A percentile compares a stretch with the other conserved stretches of the same genome.
These are phyloP conservation scores for Drosophila meridiana DNA, from an alignment of 2,888 invertebrate species.

Conservation along the genomic window DNA sequence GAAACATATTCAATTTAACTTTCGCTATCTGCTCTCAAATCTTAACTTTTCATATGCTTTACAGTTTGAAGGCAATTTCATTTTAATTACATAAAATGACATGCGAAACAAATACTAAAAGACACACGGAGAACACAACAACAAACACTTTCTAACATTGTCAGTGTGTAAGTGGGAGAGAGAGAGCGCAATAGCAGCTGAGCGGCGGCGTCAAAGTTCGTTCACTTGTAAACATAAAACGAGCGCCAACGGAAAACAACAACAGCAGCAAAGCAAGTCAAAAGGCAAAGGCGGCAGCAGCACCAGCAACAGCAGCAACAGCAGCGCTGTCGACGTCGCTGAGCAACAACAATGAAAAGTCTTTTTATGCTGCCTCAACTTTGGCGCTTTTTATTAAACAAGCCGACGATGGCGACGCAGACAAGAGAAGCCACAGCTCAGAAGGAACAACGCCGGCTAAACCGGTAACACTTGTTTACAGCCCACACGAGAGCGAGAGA, in stretches of 20 bases:
- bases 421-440: conserved; percentile 41
- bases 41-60: conserved; percentile 22
- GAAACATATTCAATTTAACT: conserved; percentile 62
- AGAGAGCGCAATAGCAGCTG: conserved; percentile 21
- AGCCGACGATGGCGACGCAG: conserved; percentile 58
- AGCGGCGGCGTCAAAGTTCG: conserved; percentile 70
- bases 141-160: conserved; percentile 63
- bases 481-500: conserved; percentile 37
- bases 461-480: conserved; percentile 76
- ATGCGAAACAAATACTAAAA: conserved; percentile 59
- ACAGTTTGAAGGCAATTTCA: conserved; percentile 48
- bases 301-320: conserved; percentile 30
- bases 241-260: conserved; percentile 51
- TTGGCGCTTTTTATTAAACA: conserved; percentile 77
- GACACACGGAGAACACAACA: conserved; percentile 39
- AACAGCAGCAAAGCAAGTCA: conserved; percentile 26
- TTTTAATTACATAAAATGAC: conserved; percentile 71
- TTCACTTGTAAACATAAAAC: conserved; percentile 75
- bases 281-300: conserved; percentile 30
- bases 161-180: not conserved
- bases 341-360: conserved; percentile 65
- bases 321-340: conserved; percentile 34
- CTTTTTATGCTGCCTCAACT: conserved; percentile 68
- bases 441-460: conserved; percentile 71
- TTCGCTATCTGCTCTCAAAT: conserved; percentile 52